phyloP scores from a whole-genome alignment of 2,113 vertebrate genomes.

The Cercocebus atys region DNA sequence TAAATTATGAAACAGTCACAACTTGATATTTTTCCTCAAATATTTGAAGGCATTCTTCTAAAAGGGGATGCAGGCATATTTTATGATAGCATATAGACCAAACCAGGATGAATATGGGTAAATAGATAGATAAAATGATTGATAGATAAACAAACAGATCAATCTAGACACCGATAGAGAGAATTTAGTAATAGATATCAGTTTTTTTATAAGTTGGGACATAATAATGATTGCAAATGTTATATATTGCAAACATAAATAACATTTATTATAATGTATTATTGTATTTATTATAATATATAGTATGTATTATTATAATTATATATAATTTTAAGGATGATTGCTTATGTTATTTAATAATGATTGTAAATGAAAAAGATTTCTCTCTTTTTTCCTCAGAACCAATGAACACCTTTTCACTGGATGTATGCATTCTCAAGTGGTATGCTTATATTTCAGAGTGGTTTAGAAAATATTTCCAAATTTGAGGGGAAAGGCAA shows the following conservation, averaged over 20 bases:
- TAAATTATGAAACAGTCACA: neutral
- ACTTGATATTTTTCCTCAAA: neutral
- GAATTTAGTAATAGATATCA: neutral
- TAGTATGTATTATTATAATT: too few species aligned
- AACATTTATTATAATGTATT: too few species aligned
- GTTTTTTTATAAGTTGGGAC: neutral
- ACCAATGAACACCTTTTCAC: neutral
- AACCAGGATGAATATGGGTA: neutral
- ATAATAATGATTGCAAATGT: neutral
- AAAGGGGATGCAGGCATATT: neutral
- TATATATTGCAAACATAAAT: neutral
- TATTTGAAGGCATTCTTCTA: neutral
- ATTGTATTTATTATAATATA: too few species aligned
- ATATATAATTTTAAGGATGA: neutral
- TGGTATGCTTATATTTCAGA: neutral
- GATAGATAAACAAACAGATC: too few species aligned
- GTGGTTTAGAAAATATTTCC: neutral
- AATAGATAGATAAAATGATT: too few species aligned
- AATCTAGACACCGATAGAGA: too few species aligned
- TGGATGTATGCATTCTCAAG: neutral
- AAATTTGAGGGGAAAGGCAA: neutral
- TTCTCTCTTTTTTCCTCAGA: neutral
- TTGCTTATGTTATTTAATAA: neutral
- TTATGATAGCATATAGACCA: neutral
- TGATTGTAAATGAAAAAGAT: neutral